Conservation (phyloP, 2,888 invertebrate genomes). For the Synergus umbraculus region DNA sequence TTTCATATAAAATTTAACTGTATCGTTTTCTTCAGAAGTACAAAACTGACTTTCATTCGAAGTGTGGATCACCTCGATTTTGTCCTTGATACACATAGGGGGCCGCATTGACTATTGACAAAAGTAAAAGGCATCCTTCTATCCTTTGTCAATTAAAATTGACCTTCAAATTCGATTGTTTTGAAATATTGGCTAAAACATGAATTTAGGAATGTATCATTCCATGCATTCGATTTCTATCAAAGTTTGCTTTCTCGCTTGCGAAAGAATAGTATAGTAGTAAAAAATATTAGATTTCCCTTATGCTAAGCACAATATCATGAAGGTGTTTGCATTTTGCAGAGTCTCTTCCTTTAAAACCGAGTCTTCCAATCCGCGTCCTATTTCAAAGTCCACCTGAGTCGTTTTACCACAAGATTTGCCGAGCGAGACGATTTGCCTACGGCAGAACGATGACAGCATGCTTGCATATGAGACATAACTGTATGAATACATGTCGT, state of each 20-base stretch:
- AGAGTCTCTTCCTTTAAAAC: constrained; percentile 1
- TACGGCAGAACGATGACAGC: constrained; percentile 37
- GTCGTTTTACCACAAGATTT: constrained; percentile 22
- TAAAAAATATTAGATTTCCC: neutral
- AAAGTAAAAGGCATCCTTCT: constrained; percentile 24
- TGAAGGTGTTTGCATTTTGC: neutral
- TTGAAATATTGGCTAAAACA: neutral
- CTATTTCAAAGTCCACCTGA: constrained; percentile 27
- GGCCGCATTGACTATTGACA: constrained; percentile 3
- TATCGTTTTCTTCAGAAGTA: too few relatives aligned
- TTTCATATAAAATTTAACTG: neutral
- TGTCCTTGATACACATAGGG: constrained; percentile 29
- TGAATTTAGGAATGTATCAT: too few relatives aligned
- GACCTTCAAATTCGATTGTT: neutral
- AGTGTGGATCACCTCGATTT: constrained; percentile 36
- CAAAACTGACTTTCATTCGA: neutral
- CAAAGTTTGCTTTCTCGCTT: neutral
- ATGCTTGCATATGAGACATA: constrained; percentile 35
- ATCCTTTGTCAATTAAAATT: neutral
- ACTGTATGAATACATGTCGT: constrained; percentile 25
- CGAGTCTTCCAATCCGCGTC: constrained; percentile 9
- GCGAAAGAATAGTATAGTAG: too few relatives aligned
- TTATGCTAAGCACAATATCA: neutral
- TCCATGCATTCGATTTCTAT: neutral
- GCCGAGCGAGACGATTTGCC: constrained; percentile 32